Evolutionary conservation across 2,797 vertebrate species (phyloP), one percentile per base, ranked within the genome.

Genomic region (Danio choprae): DNA sequence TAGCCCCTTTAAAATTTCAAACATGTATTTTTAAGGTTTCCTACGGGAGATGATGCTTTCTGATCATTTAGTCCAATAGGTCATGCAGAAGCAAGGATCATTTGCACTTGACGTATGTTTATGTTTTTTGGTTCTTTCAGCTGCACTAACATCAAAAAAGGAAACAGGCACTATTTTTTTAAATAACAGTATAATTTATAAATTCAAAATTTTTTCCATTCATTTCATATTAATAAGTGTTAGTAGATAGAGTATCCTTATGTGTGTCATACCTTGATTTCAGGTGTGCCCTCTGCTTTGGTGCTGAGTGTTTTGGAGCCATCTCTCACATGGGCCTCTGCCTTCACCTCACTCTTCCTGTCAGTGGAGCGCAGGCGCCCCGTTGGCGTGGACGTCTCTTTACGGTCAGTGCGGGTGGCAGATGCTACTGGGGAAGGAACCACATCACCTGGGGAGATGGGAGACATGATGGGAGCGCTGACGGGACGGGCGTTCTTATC

Each of bases 401-500:
- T 88, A 16, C 79, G 88, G 73, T 91, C 84, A 1, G 68, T 70
- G 50, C 73, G 86, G 0, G 18, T 69, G 44, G 88, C 82, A 51
- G 82, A 59, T n/a, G 88, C 56, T 69, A 90, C 60, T 0, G 86
- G 86, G 0, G 81, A 84, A 6, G 71, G 15, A 82, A 92, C 86
- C 41, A 83, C 70, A 53, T 93, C 92, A 0, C n/a, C 87, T 0
- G 40, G 93, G 74, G 90, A 94, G 51, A 92, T 84, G 0, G 90
- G 89, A 51, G 92, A 94, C 63, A 92, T 97, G 84, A 97, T 91
- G 0, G 97, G 98, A 16, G 97, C 98, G 1, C 97, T 98, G 84
- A 97, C 96, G 3, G 97, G 97, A 68, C 96, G 96, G 6, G 92
- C 91, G 53, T 95, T 96, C 86, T 93, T 94, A 88, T 98, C 96